Evolutionary conservation across 2,888 invertebrate genomes (phyloP), one percentile per base, ranked within the genome.

Genomic region (Rhopalosiphum nymphaeae): DNA sequence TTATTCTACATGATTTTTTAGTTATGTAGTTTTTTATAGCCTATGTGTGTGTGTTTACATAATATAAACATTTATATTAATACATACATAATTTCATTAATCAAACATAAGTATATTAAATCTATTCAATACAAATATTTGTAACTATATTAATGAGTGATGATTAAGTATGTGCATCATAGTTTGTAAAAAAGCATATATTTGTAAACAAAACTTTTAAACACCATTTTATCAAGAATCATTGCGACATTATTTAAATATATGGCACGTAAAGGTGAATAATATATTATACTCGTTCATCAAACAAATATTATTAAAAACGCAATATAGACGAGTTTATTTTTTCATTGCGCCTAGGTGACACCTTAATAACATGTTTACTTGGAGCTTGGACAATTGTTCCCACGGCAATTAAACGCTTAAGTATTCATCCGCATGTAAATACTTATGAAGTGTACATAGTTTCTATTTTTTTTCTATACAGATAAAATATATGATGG

Each of bases 341-440:
- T 44, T 84, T n/a, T 84, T 56, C 85, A 16, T 56, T 29, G 29
- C n/a, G 29, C n/a, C 29, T 56, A 85, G 44, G 84, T 44, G 91
- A 85, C 85, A 91, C 91, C 84, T 57, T 44, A n/a, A 57, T 49
- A 92, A 78, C 46, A 86, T 57, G 57, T 61, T 93, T 93, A 11
- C 56, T 56, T n/a, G 57, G 49, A 49, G n/a, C 88, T 78, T 49
- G 88, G 92, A 92, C 87, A 88, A 88, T 88, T 87, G 92, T 88
- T 92, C 92, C 92, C 92, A 92, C 92, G 92, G 88, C 92, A 92
- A 92, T 92, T 92, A 92, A 92, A 92, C 67, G 49, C 56, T 86
- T n/a, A 87, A 36, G 86, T 25, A 46, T 86, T 86, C 56, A 25
- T 87, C 92, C 53, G 21, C 67, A 42, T 67, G 92, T 92, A 92